Base-by-base conservation (phyloP, 2,888 invertebrate species). In the Tridacna gigas region DNA sequence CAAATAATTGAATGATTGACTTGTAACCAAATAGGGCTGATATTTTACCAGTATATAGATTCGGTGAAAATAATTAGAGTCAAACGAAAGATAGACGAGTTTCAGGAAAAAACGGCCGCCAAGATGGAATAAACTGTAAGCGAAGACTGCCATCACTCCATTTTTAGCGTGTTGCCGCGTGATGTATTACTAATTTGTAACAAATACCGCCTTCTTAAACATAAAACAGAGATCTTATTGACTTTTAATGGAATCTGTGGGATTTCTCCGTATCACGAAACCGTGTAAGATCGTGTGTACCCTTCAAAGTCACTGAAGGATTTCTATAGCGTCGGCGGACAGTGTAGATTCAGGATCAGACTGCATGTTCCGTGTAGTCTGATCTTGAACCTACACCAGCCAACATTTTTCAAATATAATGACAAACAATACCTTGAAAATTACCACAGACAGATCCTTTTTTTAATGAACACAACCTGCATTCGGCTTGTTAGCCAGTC, bases 171-270 rank as follows among this genome's bases (percentile, higher is more conserved):
- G 71, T 22, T 78, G 71, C 80, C 56, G 26, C 28, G 74, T 84
- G 86, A 86, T 86, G 80, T 82, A 84, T 86, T 80, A 82, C 82
- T 86, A 86, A 86, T 86, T 86, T 86, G 86, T 86, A 86, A 86
- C 86, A 86, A 86, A 84, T 84, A 82, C 77, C 60, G 66, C 75
- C 69, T 60, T 37, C 78, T 77, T 80, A 75, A 84, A 84, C 80
- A 86, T 82, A 86, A 86, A 79, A 71, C 82, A 80, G 82, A 25
- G 77, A 56, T 74, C 77, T 84, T 76, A 86, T 86, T 86, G 86
- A 82, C 78, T 84, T 86, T 84, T 86, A 86, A 86, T 86, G 86
- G 82, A 84, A 84, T 83, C 82, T 83, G 81, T 51, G 67, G 77
- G 79, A 77, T 74, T 79, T 77, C 74, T 56, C 73, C 18, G 74